phyloP scores from a whole-genome alignment of 2,797 vertebrate species.

The Staurois parvus region DNA sequence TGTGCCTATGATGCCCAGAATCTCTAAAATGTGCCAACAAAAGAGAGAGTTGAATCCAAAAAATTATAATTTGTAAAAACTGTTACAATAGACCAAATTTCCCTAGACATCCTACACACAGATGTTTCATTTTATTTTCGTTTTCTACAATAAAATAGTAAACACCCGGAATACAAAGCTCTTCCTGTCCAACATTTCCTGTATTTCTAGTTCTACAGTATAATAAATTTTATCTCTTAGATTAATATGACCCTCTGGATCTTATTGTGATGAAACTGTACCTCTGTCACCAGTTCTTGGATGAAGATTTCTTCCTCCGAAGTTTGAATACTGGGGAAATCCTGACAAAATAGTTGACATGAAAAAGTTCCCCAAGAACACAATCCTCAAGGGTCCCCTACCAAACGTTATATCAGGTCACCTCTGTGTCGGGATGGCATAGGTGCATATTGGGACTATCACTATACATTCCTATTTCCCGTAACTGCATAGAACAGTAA shows the following conservation, averaged over 20 bases:
- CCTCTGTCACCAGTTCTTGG: slow-evolving; percentile 30
- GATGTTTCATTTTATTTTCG: neutral
- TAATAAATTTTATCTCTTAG: slow-evolving; percentile 49
- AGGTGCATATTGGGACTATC: neutral
- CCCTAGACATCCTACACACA: neutral
- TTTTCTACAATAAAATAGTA: slow-evolving; percentile 18
- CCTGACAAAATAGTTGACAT: slow-evolving; percentile 21
- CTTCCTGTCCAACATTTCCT: slow-evolving; percentile 15
- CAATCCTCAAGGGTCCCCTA: slow-evolving; percentile 3
- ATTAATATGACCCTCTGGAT: slow-evolving; percentile 22
- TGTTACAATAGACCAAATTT: neutral
- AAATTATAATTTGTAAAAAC: too few relatives aligned
- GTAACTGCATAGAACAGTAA: neutral
- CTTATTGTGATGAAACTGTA: slow-evolving; percentile 14
- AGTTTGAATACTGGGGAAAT: slow-evolving; percentile 44
- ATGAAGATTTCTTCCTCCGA: slow-evolving; percentile 23
- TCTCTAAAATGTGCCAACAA: neutral
- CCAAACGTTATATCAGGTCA: neutral
- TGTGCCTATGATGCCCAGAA: neutral
- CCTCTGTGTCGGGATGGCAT: slow-evolving; percentile 24
- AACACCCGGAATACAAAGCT: slow-evolving; percentile 27
- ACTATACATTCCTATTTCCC: slow-evolving; percentile 9
- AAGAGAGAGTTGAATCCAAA: neutral
- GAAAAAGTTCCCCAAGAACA: slow-evolving; percentile 6
- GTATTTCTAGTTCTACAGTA: slow-evolving; percentile 28